Base-by-base conservation (phyloP, 1,140 invertebrate genomes). In the Galleria mellonella region DNA sequence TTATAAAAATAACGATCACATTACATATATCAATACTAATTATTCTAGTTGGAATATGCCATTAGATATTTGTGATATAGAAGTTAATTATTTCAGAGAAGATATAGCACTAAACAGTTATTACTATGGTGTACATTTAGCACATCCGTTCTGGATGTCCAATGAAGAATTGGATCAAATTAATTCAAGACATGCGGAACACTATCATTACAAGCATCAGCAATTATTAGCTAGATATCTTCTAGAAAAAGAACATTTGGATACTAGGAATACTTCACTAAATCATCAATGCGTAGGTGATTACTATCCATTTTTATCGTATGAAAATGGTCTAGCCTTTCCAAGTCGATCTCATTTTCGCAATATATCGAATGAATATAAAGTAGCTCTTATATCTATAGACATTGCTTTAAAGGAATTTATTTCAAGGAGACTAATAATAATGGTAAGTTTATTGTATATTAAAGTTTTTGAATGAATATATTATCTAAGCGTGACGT, bases 71-170 rank as follows among this genome's bases (percentile, higher is more conserved):
- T 81, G 86, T n/a, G 90, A 93, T 48, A 87, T 90, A 57, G 75
- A 87, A 38, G 51, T 94, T 9, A 88, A 90, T 27, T 94, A 94
- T 79, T 94, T 92, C 77, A 91, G 89, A 33, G 92, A 94, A 69
- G 93, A 93, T 65, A 85, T 91, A 47, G 88, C 88, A 32, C 75
- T 93, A 9, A 94, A 94, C 73, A 82, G 89, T n/a, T 93, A 88
- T 72, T 92, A 94, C 81, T 92, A 89, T 72, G 91, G 92, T 54
- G 78, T 91, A 67, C 90, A 92, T 55, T 67, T 89, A 40, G 72
- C 89, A 27, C 91, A 91, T 72, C 91, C 93, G 23, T 90, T 89
- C 86, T 93, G 90, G 90, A 72, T 92, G 67, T 83, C 73, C 13
- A 87, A 87, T 39, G 85, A 88, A 32, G 87, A 89, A 17, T 72